Base-by-base conservation (phyloP, 2,888 invertebrate species). In the Lagria hirta region DNA sequence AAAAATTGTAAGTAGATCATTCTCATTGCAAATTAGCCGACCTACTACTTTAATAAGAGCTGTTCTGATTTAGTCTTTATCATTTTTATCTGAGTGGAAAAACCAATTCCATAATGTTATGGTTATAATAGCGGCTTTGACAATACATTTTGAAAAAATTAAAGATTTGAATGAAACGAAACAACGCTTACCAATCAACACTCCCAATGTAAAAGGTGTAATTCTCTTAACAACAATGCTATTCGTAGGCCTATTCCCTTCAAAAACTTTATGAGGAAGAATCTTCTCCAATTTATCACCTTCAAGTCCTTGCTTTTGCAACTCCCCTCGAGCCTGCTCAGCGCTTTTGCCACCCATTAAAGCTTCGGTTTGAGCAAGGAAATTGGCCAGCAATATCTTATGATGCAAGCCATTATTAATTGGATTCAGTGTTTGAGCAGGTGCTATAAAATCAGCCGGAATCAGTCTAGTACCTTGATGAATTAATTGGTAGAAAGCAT, bases 401-500 rank as follows among this genome's bases (percentile, higher is more conserved):
- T 98, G 98, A 69, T 98, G 97, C 1, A 84, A 69, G 3, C 88
- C 88, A 53, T 80, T 79, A 0, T 79, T 74, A 43, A 85, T 84
- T 0, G 91, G 91, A 72, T 98, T 98, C 61, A 95, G 94, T 0
- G 92, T 88, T 62, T 88, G 81, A 1, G 88, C 92, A 0, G 98
- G 92, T 4, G 93, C 93, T 60, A 99, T 87, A 71, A 99, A 99
- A 75, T 99, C 98, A 65, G 91, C 90, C 2, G 99, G 98, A 64
- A 99, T 91, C 56, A 97, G 72, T 49, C 93, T 80, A 54, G 72
- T 72, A 16, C 71, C 95, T 76, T 99, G 99, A 73, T 99, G 99
- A 53, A 99, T 92, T 27, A 99, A 81, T 72, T 99, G 99, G 73
- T 99, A 99, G 78, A 99, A 99, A 42, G 99, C 99, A 75, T 99